Base-by-base conservation (phyloP, 2,888 invertebrate species). In the Agrochola lota region DNA sequence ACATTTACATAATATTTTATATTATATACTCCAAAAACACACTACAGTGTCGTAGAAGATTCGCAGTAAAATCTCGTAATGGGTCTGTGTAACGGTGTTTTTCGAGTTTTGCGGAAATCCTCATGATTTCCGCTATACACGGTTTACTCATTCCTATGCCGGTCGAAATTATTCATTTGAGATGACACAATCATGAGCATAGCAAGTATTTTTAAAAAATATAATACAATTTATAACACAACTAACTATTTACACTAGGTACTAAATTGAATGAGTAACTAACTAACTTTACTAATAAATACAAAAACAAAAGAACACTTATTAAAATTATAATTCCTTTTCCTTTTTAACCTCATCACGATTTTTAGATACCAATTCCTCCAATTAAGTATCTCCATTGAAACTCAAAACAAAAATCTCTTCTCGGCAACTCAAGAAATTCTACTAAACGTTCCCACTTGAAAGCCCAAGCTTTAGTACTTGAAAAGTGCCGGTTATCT, bases 401-500 rank as follows among this genome's bases (percentile, higher is more conserved):
- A 46, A 46, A 46, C 12, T 46, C 12, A 2, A 0, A 46, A 15
- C 40, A 9, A 46, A 46, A 46, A 15, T 5, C 46, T 15, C 20
- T 52, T 52, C 52, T 9, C 52, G 23, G 52, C 52, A 23, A 52
- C 23, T 52, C 62, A 73, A 76, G 63, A 66, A 57, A 74, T 75
- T 72, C 64, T 60, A 66, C 62, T 83, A 78, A 86, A 68, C 62
- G 64, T 77, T 80, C 52, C 23, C 46, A 77, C 74, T 77, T 57
- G n/a, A 55, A 60, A 66, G 52, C 57, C 66, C 59, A 74, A 77
- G 64, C 52, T 78, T 73, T 70, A 83, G 76, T 71, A 71, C 79
- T 78, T 78, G 78, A 78, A 73, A 83, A 87, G 77, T 80, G 82
- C 77, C 72, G 85, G 83, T 86, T 90, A 90, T 89, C 87, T 86